Base-by-base conservation (phyloP, 2,113 vertebrate species). In the Microcebus tavaratra region DNA sequence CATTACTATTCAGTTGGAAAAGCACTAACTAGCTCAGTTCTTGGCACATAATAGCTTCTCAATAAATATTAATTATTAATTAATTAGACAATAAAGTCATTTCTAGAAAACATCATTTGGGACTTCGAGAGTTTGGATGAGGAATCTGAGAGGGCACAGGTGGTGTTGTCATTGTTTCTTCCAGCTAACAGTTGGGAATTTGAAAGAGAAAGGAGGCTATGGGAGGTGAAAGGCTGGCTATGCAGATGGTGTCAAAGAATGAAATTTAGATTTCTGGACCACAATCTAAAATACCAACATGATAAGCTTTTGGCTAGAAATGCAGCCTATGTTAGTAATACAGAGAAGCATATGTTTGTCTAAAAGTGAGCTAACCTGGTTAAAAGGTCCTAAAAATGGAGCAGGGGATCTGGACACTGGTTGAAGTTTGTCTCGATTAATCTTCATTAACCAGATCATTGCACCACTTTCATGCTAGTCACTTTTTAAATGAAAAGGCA, bases 21-120 rank as follows among this genome's bases (percentile, higher is more conserved):
- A 93, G 15, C 78, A 97, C 18, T 78, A 93, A 79, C 27, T 53
- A 87, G 34, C 18, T 34, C 20, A 79, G 20, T 87, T 93, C 80
- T 95, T 97, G 96, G 96, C 93, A 97, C 81, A 91, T 63, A 93
- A 81, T 72, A 93, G 39, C 50, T 90, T 18, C 83, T 95, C 96
- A 88, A 67, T 72, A 94, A 96, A 95, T 95, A 94, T 92, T 96
- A 96, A 97, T 97, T 95, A 97, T 97, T 95, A 91, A 95, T 97
- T 85, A 97, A 95, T 95, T 93, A 89, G 93, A 84, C 63, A 81
- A 84, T 31, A 75, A 96, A 93, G 34, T 50, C 65, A 68, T 87
- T 45, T 95, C 75, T 34, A 93, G 50, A 79, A 97, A 97, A 72
- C 87, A 95, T 91, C 68, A 87, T 73, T 92, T 45, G 50, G 61